These are phyloP conservation scores for Pheucticus melanocephalus DNA, from an alignment of 2,113 vertebrate species.

Conservation along the genomic window DNA sequence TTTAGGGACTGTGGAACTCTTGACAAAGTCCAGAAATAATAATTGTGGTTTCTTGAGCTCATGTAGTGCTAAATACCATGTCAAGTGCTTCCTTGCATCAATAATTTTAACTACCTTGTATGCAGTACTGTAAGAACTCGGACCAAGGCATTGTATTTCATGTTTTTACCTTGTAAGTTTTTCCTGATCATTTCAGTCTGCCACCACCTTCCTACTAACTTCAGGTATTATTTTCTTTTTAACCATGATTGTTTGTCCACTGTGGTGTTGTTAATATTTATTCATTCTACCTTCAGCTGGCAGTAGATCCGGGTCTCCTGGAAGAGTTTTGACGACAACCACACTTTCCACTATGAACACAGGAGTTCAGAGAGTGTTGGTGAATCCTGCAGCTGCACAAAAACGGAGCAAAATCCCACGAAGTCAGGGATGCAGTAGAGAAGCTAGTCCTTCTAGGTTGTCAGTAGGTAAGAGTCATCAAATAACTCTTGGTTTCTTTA, in stretches of 20 bases:
- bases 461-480: conserved; percentile 85
- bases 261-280: not conserved
- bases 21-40: not conserved
- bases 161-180: not conserved
- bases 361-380: conserved; percentile 85
- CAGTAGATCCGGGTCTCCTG: conserved; percentile 94
- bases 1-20: not conserved
- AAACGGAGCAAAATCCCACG: conserved; percentile 94
- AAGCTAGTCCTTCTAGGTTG: conserved; percentile 91
- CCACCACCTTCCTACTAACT: not conserved
- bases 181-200: conserved; percentile 32
- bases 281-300: conserved; percentile 82
- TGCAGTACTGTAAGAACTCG: not conserved
- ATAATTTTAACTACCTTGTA: not conserved
- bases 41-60: not conserved
- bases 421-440: conserved; percentile 95
- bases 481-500: not conserved
- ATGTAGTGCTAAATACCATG: not conserved
- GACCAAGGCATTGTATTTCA: not conserved
- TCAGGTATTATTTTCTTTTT: not conserved
- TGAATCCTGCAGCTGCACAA: conserved; percentile 78
- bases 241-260: not conserved
- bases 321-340: conserved; percentile 90
- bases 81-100: not conserved
- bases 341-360: conserved; percentile 90